Evolutionary conservation across 2,113 vertebrate genomes (phyloP).

Genomic region (Cinclus mexicanus): DNA sequence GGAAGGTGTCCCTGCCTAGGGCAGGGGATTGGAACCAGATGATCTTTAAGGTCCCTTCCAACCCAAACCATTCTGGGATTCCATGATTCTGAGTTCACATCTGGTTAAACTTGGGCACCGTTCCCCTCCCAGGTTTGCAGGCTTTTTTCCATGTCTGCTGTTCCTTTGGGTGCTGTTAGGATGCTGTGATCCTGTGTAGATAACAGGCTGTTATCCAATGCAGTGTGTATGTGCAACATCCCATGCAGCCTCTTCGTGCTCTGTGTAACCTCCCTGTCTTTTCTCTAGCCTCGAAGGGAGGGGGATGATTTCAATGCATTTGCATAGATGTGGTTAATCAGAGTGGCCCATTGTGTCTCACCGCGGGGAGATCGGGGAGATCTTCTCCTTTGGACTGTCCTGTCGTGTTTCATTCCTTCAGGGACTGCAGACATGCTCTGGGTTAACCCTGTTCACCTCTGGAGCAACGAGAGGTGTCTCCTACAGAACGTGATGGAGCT

Average conservation of each 20-base stretch:
- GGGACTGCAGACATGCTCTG: background rate
- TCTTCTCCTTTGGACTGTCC: background rate
- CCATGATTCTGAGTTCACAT: background rate
- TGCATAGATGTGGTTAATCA: background rate
- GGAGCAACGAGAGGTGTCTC: background rate
- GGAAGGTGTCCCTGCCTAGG: background rate
- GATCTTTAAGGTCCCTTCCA: background rate
- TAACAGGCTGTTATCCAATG: background rate
- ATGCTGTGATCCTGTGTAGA: background rate
- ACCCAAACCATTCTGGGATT: background rate
- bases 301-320: background rate
- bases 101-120: background rate
- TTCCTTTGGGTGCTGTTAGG: background rate
- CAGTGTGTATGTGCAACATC: background rate
- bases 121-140: background rate
- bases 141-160: background rate
- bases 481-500: background rate
- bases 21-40: background rate
- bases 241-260: too few species aligned
- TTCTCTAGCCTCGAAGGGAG: background rate
- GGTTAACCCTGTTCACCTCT: background rate
- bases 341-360: background rate
- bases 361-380: fast-evolving
- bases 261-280: too few species aligned
- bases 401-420: background rate